Evolutionary conservation across 2,888 invertebrate genomes (phyloP).

Genomic region (Dynastes tityus): DNA sequence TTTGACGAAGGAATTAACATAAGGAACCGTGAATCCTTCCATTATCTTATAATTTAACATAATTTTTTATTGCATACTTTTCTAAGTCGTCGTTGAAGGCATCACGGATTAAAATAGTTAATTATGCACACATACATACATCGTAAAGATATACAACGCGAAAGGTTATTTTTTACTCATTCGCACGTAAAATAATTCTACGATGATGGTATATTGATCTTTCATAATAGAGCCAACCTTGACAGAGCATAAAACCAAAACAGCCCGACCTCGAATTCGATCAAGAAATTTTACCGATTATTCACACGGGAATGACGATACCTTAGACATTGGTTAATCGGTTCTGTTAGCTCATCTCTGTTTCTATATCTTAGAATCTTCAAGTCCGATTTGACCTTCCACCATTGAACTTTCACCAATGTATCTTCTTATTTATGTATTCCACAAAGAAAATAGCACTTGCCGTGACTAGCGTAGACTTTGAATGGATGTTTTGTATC

Average conservation of each 20-base stretch:
- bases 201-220: constrained; percentile 2
- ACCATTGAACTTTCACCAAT: constrained; percentile 35
- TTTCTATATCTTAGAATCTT: constrained; percentile 18
- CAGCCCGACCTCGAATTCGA: constrained; percentile 40
- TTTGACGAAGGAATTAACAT: not conserved
- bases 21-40: not conserved
- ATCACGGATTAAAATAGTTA: constrained; percentile 27
- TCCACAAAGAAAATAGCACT: constrained; percentile 21
- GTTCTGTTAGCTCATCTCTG: constrained; percentile 27
- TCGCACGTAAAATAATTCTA: constrained; percentile 25
- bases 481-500: constrained; percentile 5
- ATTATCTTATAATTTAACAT: not conserved
- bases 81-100: not conserved
- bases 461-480: not conserved
- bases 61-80: no score
- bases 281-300: constrained; percentile 46
- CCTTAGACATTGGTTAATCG: not conserved
- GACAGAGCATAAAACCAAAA: constrained; percentile 20
- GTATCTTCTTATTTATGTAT: constrained; percentile 20
- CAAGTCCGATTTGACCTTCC: constrained; percentile 31
- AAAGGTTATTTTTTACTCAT: constrained; percentile 35
- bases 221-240: constrained; percentile 37
- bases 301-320: constrained; percentile 45
- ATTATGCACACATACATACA: not conserved
- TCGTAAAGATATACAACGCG: not conserved